Conservation (phyloP, 2,888 invertebrate species). For the Piscicola geometra region DNA sequence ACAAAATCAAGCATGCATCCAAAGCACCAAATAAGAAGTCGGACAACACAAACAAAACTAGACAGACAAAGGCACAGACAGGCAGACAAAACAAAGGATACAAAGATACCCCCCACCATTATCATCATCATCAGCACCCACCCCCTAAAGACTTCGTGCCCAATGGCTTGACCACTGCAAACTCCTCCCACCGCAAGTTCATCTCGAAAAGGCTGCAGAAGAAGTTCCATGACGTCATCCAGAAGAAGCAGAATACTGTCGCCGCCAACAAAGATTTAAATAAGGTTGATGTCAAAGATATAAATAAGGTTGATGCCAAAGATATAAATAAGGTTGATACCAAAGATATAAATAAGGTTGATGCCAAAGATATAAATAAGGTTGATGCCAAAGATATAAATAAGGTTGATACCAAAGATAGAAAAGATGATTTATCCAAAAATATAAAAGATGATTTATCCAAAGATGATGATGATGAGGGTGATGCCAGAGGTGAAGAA, state of each 20-base stretch:
- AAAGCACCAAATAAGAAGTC: not conserved
- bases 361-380: not conserved
- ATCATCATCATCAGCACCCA: not conserved
- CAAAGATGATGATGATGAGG: not conserved
- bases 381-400: no score
- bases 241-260: not conserved
- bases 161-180: constrained; percentile 12
- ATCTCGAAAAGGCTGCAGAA: constrained; percentile 26
- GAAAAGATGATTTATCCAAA: no score
- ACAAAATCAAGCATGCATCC: not conserved
- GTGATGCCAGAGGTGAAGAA: not conserved
- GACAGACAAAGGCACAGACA: not conserved
- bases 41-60: not conserved
- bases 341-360: no score
- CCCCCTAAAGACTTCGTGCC: constrained; percentile 21
- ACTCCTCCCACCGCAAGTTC: constrained; percentile 10
- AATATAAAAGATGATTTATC: not conserved
- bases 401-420: no score
- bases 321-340: no score
- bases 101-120: not conserved
- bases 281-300: no score
- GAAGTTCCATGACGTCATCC: constrained; percentile 15
- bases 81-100: not conserved
- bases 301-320: no score
- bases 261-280: not conserved